Percentiles rank a stretch among this genome's conserved stretches.
Conservation (phyloP, 1,140 invertebrate species). For the Scylla paramamosain region DNA sequence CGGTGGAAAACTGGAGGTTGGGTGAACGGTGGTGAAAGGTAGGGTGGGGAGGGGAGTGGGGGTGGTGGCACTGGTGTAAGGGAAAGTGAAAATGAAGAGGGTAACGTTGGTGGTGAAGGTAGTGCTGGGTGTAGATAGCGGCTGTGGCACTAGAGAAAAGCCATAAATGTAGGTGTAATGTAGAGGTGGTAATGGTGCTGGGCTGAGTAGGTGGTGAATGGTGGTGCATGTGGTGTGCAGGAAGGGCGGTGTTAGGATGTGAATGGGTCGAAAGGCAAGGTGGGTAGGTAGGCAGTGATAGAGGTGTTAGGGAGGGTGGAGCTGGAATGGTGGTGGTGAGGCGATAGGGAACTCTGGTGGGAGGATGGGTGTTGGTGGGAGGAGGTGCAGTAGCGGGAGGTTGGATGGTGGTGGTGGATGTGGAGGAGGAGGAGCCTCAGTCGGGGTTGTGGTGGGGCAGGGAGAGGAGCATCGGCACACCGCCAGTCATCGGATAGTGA, state of each 20-base stretch:
- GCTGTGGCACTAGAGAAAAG: background rate
- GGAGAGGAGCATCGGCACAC: background rate
- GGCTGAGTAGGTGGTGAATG: background rate
- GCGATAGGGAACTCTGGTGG: too few species aligned
- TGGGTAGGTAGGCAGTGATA: background rate
- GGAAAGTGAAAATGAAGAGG: background rate
- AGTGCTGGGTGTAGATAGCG: background rate
- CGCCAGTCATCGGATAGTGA: background rate
- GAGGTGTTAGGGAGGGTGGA: background rate
- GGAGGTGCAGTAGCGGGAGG: too few species aligned
- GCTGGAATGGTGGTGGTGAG: too few species aligned
- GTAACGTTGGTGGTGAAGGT: background rate
- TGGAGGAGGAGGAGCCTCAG: background rate
- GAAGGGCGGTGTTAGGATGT: too few species aligned
- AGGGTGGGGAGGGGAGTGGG: background rate
- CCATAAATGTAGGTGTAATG: too few species aligned
- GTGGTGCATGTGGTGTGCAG: background rate
- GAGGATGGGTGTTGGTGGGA: too few species aligned
- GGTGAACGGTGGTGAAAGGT: background rate
- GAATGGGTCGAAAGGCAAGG: too few species aligned
- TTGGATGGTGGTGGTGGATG: background rate
- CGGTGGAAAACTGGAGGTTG: background rate
- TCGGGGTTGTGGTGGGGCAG: background rate
- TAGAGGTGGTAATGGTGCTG: background rate
- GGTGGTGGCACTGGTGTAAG: background rate